Evolutionary conservation across 2,888 invertebrate genomes (phyloP).

Genomic region (Ochlodes sylvanus): DNA sequence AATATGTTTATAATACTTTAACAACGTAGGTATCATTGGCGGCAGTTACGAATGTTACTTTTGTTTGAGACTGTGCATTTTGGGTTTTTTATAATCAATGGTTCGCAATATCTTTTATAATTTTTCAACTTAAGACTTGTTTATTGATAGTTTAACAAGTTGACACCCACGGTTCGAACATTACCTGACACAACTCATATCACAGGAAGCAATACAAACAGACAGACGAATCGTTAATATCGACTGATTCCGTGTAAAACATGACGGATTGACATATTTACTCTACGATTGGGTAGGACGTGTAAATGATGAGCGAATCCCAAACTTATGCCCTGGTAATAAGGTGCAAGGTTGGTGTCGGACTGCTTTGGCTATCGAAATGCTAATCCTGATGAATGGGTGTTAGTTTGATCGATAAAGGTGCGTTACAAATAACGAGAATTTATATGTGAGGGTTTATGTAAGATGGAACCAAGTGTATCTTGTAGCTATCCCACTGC

Average conservation of each 20-base stretch:
- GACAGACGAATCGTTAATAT: conserved; percentile 20
- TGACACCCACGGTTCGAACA: too few relatives aligned
- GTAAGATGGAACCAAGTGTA: conserved; percentile 17
- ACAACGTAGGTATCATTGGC: too few relatives aligned
- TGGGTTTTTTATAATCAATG: too few relatives aligned
- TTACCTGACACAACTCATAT: conserved; percentile 8
- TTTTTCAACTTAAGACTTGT: too few relatives aligned
- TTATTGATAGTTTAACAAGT: too few relatives aligned
- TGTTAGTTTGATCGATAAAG: conserved; percentile 36
- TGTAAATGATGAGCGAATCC: not conserved
- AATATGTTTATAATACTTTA: too few relatives aligned
- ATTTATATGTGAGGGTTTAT: conserved; percentile 25
- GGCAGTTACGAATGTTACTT: too few relatives aligned
- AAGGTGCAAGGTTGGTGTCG: not conserved
- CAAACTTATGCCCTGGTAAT: not conserved
- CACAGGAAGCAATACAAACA: conserved; percentile 21
- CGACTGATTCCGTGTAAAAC: conserved; percentile 32
- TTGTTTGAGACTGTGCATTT: too few relatives aligned
- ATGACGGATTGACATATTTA: conserved; percentile 35
- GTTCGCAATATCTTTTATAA: too few relatives aligned
- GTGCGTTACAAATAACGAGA: conserved; percentile 31
- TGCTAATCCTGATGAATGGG: conserved; percentile 37
- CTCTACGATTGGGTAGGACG: conserved; percentile 7
- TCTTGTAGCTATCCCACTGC: too few relatives aligned
- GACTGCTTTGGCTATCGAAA: conserved; percentile 21